Percentiles rank a stretch among this genome's conserved stretches.
Evolutionary conservation across 1,140 invertebrate species (phyloP).

Genomic region (Heterodera carotae): DNA sequence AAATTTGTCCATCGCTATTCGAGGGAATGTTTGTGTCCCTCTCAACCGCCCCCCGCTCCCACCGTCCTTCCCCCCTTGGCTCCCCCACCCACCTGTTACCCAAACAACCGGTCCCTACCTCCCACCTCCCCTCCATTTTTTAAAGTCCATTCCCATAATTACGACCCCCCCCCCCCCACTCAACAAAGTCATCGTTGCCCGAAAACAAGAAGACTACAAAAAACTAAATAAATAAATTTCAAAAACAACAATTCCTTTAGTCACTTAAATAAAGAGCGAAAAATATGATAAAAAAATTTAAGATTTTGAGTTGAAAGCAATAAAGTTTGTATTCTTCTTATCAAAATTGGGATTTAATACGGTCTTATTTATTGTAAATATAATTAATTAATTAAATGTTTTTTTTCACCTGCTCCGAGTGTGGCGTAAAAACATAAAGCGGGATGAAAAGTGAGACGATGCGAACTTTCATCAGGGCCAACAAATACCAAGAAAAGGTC

Average conservation of each 20-base stretch:
- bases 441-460: constrained; percentile 36
- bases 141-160: constrained; percentile 5
- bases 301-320: too few relatives aligned
- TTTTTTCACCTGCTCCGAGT: constrained; percentile 35
- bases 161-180: neutral
- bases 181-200: neutral
- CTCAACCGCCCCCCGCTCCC: neutral
- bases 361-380: neutral
- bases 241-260: constrained; percentile 18
- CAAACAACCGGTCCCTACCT: too few relatives aligned
- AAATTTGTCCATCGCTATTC: too few relatives aligned
- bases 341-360: too few relatives aligned
- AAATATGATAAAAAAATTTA: too few relatives aligned
- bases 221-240: constrained; percentile 6
- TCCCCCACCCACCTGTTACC: neutral
- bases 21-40: neutral
- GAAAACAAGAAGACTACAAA: neutral
- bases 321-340: too few relatives aligned
- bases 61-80: neutral
- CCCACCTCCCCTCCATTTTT: neutral
- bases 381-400: neutral
- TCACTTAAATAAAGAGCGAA: too few relatives aligned
- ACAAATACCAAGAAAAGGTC: constrained; percentile 40
- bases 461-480: constrained; percentile 27
- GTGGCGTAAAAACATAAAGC: constrained; percentile 50